phyloP scores from a whole-genome alignment of 2,113 vertebrate genomes.

The Ondatra zibethicus region DNA sequence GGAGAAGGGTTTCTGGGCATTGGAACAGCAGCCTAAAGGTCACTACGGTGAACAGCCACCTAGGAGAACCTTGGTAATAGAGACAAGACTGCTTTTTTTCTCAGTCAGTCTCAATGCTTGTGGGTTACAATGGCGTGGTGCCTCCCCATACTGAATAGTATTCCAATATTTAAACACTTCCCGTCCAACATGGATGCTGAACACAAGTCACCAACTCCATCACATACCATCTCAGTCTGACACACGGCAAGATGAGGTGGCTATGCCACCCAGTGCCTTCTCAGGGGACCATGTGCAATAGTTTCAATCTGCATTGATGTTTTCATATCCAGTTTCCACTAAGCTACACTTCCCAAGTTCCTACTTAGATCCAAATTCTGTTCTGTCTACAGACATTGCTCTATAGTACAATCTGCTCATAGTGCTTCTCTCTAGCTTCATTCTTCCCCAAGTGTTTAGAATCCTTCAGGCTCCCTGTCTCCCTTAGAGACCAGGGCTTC shows the following conservation, averaged over 20 bases:
- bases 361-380: not conserved
- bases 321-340: not conserved
- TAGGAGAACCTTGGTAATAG: not conserved
- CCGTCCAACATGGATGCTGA: not conserved
- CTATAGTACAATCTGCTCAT: not conserved
- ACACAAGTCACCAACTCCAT: not conserved
- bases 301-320: not conserved
- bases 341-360: not conserved
- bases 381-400: not conserved
- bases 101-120: not conserved
- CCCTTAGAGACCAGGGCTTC: not conserved
- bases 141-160: not conserved
- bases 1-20: not conserved
- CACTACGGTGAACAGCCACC: not conserved
- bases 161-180: not conserved
- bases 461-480: not conserved
- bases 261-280: not conserved
- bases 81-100: not conserved
- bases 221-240: not conserved
- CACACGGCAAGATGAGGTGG: not conserved
- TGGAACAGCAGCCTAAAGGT: not conserved
- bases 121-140: too few relatives aligned
- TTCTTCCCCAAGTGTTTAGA: not conserved
- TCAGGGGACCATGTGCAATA: not conserved
- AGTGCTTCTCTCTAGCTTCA: not conserved